phyloP scores from a whole-genome alignment of 2,797 vertebrate species.

The Trichosurus vulpecula region DNA sequence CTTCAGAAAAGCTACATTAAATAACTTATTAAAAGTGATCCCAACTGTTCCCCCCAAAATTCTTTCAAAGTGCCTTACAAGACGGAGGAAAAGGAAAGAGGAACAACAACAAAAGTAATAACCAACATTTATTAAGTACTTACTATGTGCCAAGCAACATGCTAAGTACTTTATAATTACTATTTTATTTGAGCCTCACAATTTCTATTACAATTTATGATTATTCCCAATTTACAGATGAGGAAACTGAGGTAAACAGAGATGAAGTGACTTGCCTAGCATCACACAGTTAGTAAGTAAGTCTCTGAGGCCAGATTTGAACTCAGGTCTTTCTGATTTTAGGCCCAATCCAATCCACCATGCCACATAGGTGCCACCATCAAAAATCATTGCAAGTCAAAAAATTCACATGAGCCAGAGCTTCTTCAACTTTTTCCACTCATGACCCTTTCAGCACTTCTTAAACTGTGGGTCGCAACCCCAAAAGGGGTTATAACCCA shows the following conservation, averaged over 20 bases:
- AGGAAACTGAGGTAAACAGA: neutral
- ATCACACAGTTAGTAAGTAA: neutral
- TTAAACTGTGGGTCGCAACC: too few species aligned
- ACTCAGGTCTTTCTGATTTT: neutral
- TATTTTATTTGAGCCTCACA: neutral
- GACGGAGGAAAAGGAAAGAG: neutral
- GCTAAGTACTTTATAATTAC: neutral
- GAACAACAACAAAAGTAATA: neutral
- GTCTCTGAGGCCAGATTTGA: neutral
- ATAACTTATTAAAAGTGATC: neutral
- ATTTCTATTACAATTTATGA: too few species aligned
- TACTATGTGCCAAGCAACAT: neutral
- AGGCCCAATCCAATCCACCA: neutral
- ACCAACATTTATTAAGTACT: neutral
- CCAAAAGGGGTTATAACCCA: too few species aligned
- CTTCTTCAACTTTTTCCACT: too few species aligned
- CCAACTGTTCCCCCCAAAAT: neutral
- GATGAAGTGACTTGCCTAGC: neutral
- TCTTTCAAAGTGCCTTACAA: neutral
- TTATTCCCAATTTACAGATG: neutral
- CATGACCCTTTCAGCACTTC: too few species aligned
- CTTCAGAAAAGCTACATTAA: neutral
- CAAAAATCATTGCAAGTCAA: neutral
- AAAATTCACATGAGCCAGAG: neutral
- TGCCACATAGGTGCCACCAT: neutral